These are phyloP conservation scores for Lagenorhynchus albirostris DNA, from an alignment of 2,113 vertebrate genomes.

Conservation along the genomic window DNA sequence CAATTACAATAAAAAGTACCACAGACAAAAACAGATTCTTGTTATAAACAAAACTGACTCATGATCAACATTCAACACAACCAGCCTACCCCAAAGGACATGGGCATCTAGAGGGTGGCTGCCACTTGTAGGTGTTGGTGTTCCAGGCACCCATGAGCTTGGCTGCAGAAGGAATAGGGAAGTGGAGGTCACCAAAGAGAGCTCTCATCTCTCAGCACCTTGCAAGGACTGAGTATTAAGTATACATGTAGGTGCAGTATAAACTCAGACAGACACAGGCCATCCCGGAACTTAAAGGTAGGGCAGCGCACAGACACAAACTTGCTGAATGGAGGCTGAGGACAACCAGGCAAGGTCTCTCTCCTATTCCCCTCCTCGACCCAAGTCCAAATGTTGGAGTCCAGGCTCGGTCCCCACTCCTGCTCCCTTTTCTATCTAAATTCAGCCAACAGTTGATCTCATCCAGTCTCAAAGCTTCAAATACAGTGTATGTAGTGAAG, in stretches of 20 bases:
- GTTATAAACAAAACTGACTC: neutral
- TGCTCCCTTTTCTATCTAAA: neutral
- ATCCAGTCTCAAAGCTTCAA: neutral
- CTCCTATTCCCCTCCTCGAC: neutral
- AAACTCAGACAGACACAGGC: neutral
- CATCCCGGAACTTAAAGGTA: neutral
- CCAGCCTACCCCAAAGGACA: neutral
- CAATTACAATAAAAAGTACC: neutral
- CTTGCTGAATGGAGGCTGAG: neutral
- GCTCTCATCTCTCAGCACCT: neutral
- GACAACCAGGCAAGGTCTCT: neutral
- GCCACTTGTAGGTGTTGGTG: rapidly evolving
- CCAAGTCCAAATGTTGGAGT: neutral
- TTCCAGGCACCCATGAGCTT: neutral
- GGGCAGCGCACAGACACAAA: neutral
- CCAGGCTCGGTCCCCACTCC: neutral
- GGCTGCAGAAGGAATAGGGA: neutral
- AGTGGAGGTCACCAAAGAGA: neutral
- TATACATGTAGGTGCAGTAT: neutral
- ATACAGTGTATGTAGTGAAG: neutral
- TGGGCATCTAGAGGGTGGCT: neutral
- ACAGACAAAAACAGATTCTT: slow-evolving; percentile 8
- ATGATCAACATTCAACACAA: neutral
- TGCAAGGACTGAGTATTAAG: neutral
- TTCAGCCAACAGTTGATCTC: neutral